phyloP scores from a whole-genome alignment of 2,113 vertebrate species.

The Poecile atricapillus region DNA sequence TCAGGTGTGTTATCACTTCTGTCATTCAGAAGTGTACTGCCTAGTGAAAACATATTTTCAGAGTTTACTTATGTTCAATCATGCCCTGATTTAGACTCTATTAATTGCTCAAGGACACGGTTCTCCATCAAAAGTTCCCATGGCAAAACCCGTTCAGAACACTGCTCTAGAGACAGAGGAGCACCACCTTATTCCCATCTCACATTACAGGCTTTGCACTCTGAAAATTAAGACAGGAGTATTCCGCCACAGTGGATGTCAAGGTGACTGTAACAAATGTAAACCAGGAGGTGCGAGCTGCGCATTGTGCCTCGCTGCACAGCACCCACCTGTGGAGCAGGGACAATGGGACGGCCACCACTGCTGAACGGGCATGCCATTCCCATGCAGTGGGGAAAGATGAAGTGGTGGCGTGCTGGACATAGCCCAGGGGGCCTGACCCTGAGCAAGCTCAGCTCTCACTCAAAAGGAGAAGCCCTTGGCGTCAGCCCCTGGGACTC shows the following conservation, averaged over 20 bases:
- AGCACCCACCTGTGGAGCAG: not conserved
- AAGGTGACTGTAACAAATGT: not conserved
- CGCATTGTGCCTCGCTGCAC: accelerated
- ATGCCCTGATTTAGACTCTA: not conserved
- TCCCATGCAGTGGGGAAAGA: accelerated
- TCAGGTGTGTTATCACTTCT: not conserved
- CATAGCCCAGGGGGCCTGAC: not conserved
- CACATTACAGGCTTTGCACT: not conserved
- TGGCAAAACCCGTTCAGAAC: not conserved
- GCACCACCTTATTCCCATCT: not conserved
- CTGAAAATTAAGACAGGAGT: not conserved
- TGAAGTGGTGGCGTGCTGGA: accelerated
- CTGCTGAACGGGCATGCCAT: accelerated
- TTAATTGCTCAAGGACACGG: not conserved
- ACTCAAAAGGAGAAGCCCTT: accelerated
- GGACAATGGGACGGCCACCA: accelerated
- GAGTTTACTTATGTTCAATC: not conserved
- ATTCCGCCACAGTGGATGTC: not conserved
- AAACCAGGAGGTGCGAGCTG: not conserved
- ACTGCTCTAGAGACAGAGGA: not conserved
- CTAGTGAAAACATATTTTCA: not conserved
- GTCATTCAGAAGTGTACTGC: not conserved
- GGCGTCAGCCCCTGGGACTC: not conserved
- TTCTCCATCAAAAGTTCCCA: not conserved
- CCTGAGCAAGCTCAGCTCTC: not conserved